Evolutionary conservation across 2,113 vertebrate genomes (phyloP).

Genomic region (Chauna torquata): DNA sequence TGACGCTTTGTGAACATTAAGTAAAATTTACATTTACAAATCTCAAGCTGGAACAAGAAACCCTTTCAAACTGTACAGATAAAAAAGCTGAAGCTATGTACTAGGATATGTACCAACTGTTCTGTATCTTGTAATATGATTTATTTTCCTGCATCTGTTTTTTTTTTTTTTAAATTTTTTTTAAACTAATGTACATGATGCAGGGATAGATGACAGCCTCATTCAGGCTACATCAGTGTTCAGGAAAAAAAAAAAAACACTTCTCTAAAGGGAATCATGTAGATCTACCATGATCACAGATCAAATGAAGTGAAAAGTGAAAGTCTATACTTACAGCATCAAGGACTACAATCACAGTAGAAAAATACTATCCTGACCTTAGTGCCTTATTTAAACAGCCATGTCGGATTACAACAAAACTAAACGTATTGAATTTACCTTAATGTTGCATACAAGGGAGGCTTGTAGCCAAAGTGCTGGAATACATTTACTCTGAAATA

Average conservation of each 20-base stretch:
- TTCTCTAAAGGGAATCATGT: no score
- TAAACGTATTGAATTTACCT: no score
- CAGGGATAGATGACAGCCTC: not conserved
- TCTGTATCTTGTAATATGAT: fast-evolving
- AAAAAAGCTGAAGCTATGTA: not conserved
- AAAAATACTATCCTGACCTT: fast-evolving
- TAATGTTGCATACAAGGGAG: not conserved
- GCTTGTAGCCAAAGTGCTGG: not conserved
- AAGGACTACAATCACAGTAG: fast-evolving
- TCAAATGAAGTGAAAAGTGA: no score
- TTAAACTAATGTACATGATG: not conserved
- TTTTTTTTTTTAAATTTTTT: not conserved
- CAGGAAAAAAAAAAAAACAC: not conserved
- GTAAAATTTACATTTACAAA: not conserved
- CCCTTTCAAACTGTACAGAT: not conserved
- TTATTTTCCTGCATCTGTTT: not conserved
- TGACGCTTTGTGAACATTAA: not conserved
- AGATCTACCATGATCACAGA: no score
- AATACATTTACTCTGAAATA: not conserved
- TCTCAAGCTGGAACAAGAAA: not conserved
- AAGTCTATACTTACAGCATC: not conserved
- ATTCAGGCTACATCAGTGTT: not conserved
- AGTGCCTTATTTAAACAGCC: not conserved
- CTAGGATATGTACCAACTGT: not conserved
- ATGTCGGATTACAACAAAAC: not conserved